These are phyloP conservation scores for Ursus arctos DNA, from an alignment of 2,113 vertebrate genomes.

Conservation along the genomic window DNA sequence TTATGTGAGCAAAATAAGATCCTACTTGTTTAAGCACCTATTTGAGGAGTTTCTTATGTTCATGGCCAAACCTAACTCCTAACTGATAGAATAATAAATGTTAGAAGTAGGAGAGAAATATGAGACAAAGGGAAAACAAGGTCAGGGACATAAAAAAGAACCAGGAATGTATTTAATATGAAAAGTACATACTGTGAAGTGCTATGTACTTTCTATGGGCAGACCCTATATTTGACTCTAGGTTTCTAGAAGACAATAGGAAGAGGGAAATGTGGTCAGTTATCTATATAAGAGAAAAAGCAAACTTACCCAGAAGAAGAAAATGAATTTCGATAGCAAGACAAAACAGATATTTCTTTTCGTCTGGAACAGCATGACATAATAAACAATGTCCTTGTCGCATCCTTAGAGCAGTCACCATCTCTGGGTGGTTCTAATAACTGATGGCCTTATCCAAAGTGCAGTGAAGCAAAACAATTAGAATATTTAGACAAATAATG, in stretches of 20 bases:
- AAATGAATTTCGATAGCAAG: constrained; percentile 50
- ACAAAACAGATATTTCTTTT: constrained; percentile 47
- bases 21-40: neutral
- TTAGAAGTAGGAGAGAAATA: neutral
- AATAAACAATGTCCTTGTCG: neutral
- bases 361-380: neutral
- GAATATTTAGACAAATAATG: constrained; percentile 21
- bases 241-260: neutral
- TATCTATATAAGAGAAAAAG: constrained; percentile 17
- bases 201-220: neutral
- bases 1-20: neutral
- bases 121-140: constrained; percentile 5
- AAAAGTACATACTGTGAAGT: neutral
- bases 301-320: constrained; percentile 30
- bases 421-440: constrained; percentile 15
- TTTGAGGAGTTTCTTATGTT: neutral
- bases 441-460: neutral
- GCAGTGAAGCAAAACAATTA: constrained; percentile 38
- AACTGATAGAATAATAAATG: constrained; percentile 11
- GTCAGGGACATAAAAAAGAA: neutral
- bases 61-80: neutral
- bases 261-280: neutral
- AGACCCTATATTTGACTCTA: neutral
- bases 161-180: neutral
- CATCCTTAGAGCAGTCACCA: neutral